phyloP scores from a whole-genome alignment of 37 sponge, comb jelly and placozoan species.

The Petrosia ficiformis region DNA sequence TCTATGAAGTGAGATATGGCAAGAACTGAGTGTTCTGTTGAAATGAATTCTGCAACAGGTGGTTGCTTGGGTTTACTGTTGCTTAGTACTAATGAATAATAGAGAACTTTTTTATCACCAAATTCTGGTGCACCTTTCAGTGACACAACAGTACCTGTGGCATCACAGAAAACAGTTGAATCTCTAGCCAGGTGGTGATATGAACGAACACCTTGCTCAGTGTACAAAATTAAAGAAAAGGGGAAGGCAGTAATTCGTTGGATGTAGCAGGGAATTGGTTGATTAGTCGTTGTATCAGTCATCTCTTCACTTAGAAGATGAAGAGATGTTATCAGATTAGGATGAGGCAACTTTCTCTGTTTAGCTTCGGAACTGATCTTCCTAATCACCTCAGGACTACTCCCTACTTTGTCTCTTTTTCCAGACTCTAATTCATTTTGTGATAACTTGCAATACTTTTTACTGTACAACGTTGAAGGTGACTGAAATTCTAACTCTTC shows the following conservation, averaged over 20 bases:
- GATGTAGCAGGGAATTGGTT: conserved; percentile 7
- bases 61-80: background rate
- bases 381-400: background rate
- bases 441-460: background rate
- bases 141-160: too few species aligned
- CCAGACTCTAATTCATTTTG: background rate
- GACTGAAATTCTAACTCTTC: too few species aligned
- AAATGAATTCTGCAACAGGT: conserved; percentile 6
- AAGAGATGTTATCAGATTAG: background rate
- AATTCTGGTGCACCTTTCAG: background rate
- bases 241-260: conserved; percentile 1
- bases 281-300: background rate
- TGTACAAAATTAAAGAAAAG: conserved; percentile 5
- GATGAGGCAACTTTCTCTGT: background rate
- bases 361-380: background rate
- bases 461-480: background rate
- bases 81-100: conserved; percentile 4
- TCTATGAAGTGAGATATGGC: too few species aligned
- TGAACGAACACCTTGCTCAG: conserved; percentile 8
- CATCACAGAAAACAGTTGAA: too few species aligned
- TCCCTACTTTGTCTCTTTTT: background rate
- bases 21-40: too few species aligned
- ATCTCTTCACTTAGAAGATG: background rate
- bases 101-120: background rate
- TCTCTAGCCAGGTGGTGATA: conserved; percentile 14